Evolutionary conservation across 2,797 vertebrate genomes (phyloP).

Genomic region (Epinephelus coioides): DNA sequence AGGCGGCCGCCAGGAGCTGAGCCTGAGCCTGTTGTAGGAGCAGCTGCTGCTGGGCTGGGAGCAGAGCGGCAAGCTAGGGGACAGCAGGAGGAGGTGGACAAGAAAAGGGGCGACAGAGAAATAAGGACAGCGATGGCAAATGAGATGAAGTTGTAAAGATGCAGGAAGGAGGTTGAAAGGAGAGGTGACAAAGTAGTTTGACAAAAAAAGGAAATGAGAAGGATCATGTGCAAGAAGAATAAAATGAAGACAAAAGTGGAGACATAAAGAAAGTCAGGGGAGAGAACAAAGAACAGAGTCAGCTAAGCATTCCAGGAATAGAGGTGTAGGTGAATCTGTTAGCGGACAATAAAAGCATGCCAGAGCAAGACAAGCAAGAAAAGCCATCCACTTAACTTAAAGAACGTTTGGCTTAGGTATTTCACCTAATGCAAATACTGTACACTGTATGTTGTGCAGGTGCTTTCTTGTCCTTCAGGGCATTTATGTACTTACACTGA

Average conservation of each 20-base stretch:
- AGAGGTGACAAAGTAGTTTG: not conserved
- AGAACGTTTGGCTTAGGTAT: conserved; percentile 1
- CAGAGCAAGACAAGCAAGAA: conserved; percentile 62
- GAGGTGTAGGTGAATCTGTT: conserved; percentile 26
- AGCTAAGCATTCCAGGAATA: conserved; percentile 19
- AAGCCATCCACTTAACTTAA: conserved; percentile 31
- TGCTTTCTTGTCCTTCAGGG: conserved; percentile 6
- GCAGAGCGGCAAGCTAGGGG: conserved; percentile 90
- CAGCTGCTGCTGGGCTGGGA: conserved; percentile 93
- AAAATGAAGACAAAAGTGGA: not conserved
- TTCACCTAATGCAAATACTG: not conserved
- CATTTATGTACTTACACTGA: not conserved
- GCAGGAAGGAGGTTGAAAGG: not conserved
- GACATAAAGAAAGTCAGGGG: not conserved
- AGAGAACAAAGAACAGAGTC: conserved; percentile 35
- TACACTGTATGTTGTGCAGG: not conserved
- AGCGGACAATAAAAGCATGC: conserved; percentile 43
- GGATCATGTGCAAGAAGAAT: not conserved
- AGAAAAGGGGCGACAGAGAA: not conserved
- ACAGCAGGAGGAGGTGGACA: not conserved
- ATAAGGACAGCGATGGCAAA: not conserved
- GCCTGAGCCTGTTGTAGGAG: conserved; percentile 92
- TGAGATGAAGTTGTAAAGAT: conserved; percentile 1
- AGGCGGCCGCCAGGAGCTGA: conserved; percentile 90
- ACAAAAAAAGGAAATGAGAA: not conserved